Conservation (phyloP, 92 coral and sea anemone species). For the Palythoa heliodiscus region DNA sequence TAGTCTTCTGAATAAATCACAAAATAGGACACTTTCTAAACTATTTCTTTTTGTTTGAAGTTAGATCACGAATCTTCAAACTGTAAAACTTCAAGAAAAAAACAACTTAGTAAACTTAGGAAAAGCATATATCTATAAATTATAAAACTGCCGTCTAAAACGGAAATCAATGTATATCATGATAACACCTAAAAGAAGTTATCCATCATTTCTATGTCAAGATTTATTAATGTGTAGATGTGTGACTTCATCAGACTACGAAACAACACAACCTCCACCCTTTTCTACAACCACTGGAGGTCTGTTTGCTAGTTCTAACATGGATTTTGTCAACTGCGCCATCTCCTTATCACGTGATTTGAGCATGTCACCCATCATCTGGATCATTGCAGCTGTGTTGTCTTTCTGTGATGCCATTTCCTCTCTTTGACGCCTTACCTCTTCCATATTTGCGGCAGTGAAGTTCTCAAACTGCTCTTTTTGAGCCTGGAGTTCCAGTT, state of each 20-base stretch:
- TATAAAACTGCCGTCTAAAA: too few relatives aligned
- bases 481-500: constrained; percentile 27
- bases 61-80: too few relatives aligned
- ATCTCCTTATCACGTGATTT: constrained; percentile 38
- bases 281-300: constrained; percentile 32
- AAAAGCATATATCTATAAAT: too few relatives aligned
- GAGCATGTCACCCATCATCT: constrained; percentile 35
- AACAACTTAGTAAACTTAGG: too few relatives aligned
- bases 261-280: constrained; percentile 5
- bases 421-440: constrained; percentile 31
- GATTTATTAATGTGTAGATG: background rate
- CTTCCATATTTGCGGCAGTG: constrained; percentile 33
- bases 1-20: too few relatives aligned
- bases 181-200: background rate
- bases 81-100: too few relatives aligned
- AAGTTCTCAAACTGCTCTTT: constrained; percentile 32
- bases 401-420: constrained; percentile 30
- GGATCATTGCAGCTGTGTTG: constrained; percentile 12
- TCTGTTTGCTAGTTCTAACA: constrained; percentile 37
- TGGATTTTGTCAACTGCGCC: constrained; percentile 17
- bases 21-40: too few relatives aligned
- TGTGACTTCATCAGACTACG: background rate
- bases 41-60: too few relatives aligned
- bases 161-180: background rate
- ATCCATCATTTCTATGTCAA: background rate